Evolutionary conservation across 2,113 vertebrate species (phyloP).

Genomic region (Periophthalmodon schlosseri): DNA sequence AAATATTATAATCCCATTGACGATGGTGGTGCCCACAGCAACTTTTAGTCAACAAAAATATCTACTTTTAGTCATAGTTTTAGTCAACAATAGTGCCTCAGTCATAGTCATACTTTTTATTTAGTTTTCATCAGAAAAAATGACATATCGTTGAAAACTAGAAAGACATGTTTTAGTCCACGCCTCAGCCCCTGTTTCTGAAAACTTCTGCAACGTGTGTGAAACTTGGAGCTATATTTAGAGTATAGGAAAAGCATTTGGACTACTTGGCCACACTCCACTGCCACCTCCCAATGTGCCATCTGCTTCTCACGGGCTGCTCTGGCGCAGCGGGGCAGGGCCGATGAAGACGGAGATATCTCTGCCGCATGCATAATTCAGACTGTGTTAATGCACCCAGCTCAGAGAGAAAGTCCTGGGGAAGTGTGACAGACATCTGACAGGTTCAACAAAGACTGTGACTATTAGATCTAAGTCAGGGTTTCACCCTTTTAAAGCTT

Average conservation of each 20-base stretch:
- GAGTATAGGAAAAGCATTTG: slow-evolving; percentile 13
- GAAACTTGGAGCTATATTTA: background rate
- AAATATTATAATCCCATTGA: too few species aligned
- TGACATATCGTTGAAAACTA: too few species aligned
- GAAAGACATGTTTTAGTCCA: too few species aligned
- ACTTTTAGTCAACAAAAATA: too few species aligned
- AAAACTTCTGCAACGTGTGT: background rate
- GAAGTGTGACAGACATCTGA: background rate
- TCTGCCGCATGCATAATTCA: slow-evolving; percentile 68
- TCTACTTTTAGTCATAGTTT: too few species aligned
- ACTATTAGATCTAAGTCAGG: background rate
- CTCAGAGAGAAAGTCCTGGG: slow-evolving; percentile 21
- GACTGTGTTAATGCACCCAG: slow-evolving; percentile 46
- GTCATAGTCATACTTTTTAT: too few species aligned
- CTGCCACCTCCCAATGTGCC: slow-evolving; percentile 59
- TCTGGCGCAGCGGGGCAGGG: slow-evolving; percentile 39
- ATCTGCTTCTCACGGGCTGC: slow-evolving; percentile 63
- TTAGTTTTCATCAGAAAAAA: too few species aligned
- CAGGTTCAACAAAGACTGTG: background rate
- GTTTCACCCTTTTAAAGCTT: too few species aligned
- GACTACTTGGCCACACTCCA: slow-evolving; percentile 43
- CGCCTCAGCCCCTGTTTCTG: background rate
- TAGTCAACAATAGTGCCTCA: too few species aligned
- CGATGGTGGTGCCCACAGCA: too few species aligned
- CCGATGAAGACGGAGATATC: slow-evolving; percentile 52